Base-by-base conservation (phyloP, 37 sponge, comb jelly and placozoan species). In the Cladorhizidae sp. region DNA sequence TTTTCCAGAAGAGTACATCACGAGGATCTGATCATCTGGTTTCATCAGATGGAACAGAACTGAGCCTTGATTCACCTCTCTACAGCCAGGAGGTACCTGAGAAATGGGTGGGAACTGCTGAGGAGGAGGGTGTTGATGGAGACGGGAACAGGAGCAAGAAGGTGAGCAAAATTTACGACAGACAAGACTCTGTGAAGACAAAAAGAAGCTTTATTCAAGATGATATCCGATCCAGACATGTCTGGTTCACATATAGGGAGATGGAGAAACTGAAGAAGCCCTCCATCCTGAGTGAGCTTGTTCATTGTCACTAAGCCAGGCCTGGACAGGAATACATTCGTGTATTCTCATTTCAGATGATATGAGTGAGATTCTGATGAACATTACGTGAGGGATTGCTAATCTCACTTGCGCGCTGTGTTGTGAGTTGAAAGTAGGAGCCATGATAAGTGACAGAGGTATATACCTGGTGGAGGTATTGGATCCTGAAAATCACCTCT, bases 381-480 rank as follows among this genome's bases (percentile, higher is more conserved):
- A 57, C 54, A 69, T 89, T 0, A 22, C 62, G 51, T 89, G 89
- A 84, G 82, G 84, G 21, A 57, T 57, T 2, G 42, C 72, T n/a
- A 49, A 28, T 22, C 75, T 83, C 6, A 58, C 84, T 12, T 70
- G 79, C 42, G 32, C 70, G 29, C 50, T 75, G 17, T 49, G 41
- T 20, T 65, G 70, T 64, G 79, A 78, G 31, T 29, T 83, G 8
- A 80, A 89, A 41, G 59, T 32, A 17, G 79, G 74, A 7, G 58
- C 79, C 31, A 20, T 89, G 29, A 50, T 83, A 26, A 78, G 68
- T 31, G 70, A 83, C 78, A 77, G 28, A 29, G 75, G 75, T 2
- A 49, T 89, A 49, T 83, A 89, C 37, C 36, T 89, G 11, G 40
- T 89, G 58, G 75, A 78, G 40, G 84, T 89, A 0, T 29, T 72